Evolutionary conservation across 2,113 vertebrate species (phyloP).

Genomic region (Seriola rivoliana): DNA sequence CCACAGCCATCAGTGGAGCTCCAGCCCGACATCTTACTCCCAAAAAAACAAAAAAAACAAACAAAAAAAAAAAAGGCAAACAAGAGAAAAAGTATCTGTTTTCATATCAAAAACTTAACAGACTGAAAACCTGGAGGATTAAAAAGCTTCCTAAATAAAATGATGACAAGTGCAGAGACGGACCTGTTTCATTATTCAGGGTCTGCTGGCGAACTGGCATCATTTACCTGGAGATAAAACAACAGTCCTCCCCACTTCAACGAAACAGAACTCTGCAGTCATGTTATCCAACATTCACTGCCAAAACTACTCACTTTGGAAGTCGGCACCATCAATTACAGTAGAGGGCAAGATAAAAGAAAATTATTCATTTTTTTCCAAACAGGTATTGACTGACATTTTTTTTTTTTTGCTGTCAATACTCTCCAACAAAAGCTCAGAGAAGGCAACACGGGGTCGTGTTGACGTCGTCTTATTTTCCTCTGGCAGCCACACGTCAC

Average conservation of each 20-base stretch:
- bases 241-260: slow-evolving; percentile 2
- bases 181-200: slow-evolving; percentile 19
- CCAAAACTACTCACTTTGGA: slow-evolving; percentile 32
- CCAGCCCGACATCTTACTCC: neutral
- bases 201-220: slow-evolving; percentile 3
- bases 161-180: slow-evolving; percentile 26
- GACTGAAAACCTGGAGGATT: slow-evolving; percentile 46
- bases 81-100: slow-evolving; percentile 37
- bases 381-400: slow-evolving; percentile 13
- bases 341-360: slow-evolving; percentile 22
- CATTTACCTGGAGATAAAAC: slow-evolving; percentile 40
- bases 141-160: slow-evolving; percentile 41
- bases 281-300: slow-evolving; percentile 3
- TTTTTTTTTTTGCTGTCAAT: slow-evolving; percentile 9
- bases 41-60: neutral
- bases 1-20: slow-evolving; percentile 29
- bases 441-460: neutral
- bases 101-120: slow-evolving; percentile 60
- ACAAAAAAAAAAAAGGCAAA: slow-evolving; percentile 37
- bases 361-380: slow-evolving; percentile 4
- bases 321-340: slow-evolving; percentile 12
- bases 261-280: slow-evolving; percentile 31
- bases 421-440: slow-evolving; percentile 5
- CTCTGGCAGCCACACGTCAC: slow-evolving; percentile 31
- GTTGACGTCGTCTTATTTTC: slow-evolving; percentile 3